Conservation (phyloP, 2,113 vertebrate species). For the Chlamydotis undulata region DNA sequence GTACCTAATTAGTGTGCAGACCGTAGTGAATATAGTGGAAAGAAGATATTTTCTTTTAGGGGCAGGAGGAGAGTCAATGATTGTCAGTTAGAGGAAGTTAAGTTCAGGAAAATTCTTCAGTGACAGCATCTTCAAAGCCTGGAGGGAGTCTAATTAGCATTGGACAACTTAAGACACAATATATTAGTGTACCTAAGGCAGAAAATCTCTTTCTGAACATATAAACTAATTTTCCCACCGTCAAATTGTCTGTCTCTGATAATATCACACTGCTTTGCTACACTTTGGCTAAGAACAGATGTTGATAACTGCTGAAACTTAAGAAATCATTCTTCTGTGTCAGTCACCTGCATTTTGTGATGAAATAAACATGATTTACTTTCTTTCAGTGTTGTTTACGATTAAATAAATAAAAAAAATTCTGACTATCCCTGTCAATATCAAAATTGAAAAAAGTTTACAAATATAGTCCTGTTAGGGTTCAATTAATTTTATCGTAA, state of each 20-base stretch:
- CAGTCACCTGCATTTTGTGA: background rate
- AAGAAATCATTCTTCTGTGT: too few relatives aligned
- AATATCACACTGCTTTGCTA: background rate
- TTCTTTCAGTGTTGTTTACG: background rate
- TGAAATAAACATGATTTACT: background rate
- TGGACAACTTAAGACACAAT: too few relatives aligned
- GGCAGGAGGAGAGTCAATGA: background rate
- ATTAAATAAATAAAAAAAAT: background rate
- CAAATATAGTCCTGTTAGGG: too few relatives aligned
- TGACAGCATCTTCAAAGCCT: background rate
- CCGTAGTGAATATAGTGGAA: accelerated
- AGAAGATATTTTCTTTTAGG: too few relatives aligned
- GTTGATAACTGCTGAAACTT: background rate
- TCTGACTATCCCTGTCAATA: too few relatives aligned
- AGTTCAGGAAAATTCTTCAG: background rate
- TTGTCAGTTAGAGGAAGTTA: background rate
- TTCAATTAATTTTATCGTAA: too few relatives aligned
- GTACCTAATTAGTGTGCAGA: background rate
- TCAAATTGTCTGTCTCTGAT: background rate
- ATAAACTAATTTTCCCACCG: background rate
- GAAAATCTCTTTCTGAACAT: background rate
- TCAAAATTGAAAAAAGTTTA: too few relatives aligned
- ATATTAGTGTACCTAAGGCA: background rate
- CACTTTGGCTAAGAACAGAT: background rate
- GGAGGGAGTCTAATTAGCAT: background rate